A percentile compares a stretch with the other conserved stretches of the same genome.
These are phyloP conservation scores for Aspidiotus rigidus DNA, from an alignment of 2,888 invertebrate species.

Conservation along the genomic window DNA sequence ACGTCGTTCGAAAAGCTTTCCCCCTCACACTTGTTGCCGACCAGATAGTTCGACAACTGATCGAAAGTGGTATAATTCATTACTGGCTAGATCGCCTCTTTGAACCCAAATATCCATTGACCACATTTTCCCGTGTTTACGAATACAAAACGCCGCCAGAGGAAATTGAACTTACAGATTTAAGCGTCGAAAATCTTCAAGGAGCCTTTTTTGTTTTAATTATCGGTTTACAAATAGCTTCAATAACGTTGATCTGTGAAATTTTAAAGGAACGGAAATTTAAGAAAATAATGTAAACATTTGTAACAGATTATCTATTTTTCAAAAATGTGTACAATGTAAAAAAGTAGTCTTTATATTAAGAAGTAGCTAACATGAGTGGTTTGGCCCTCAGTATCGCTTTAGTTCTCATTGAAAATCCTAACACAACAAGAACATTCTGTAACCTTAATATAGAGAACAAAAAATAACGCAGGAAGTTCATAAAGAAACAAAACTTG, in stretches of 20 bases:
- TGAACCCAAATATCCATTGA: constrained; percentile 19
- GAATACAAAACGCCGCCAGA: constrained; percentile 32
- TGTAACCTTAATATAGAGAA: too few species aligned
- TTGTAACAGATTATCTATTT: too few species aligned
- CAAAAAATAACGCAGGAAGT: too few species aligned
- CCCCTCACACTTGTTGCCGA: constrained; percentile 32
- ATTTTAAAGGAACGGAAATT: neutral
- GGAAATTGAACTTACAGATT: constrained; percentile 16
- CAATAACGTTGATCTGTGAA: constrained; percentile 30
- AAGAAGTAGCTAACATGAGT: too few species aligned
- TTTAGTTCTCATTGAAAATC: too few species aligned
- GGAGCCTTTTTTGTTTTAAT: constrained; percentile 32
- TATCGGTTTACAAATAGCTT: constrained; percentile 26
- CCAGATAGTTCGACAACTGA: constrained; percentile 30
- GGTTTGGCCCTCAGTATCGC: too few species aligned
- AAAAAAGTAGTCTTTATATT: too few species aligned
- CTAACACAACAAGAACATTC: too few species aligned
- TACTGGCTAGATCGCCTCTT: constrained; percentile 35
- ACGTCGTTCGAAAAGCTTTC: constrained; percentile 32
- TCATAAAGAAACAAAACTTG: too few species aligned
- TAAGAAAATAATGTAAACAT: neutral
- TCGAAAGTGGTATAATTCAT: constrained; percentile 35
- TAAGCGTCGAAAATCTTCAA: constrained; percentile 33
- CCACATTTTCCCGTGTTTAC: constrained; percentile 35
- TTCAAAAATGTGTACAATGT: too few species aligned